Conservation (phyloP, 2,888 invertebrate species). For the Crossocerus cetratus region DNA sequence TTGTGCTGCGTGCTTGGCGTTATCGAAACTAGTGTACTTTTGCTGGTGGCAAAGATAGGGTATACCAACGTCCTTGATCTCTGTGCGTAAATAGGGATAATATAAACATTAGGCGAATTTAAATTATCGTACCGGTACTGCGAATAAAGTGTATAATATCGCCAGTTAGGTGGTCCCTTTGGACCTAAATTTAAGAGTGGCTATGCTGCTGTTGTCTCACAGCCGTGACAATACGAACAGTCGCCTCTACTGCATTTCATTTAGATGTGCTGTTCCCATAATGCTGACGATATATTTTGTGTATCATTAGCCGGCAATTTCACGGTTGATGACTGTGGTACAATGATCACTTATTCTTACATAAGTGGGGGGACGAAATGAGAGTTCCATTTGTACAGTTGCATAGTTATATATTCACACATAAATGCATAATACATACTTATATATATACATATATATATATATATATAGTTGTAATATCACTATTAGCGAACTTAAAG, state of each 20-base stretch:
- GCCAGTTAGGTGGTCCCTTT: too few relatives aligned
- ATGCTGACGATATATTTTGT: slow-evolving; percentile 61
- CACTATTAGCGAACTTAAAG: slow-evolving; percentile 53
- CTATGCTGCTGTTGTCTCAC: neutral
- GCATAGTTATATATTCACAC: slow-evolving; percentile 63
- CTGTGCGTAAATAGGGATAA: too few relatives aligned
- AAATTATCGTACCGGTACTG: too few relatives aligned
- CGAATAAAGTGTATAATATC: too few relatives aligned
- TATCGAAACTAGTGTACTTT: too few relatives aligned
- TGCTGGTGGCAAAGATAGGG: too few relatives aligned
- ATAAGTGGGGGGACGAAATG: slow-evolving; percentile 57
- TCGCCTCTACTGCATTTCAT: slow-evolving; percentile 1
- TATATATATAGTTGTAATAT: slow-evolving; percentile 53
- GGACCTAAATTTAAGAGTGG: neutral
- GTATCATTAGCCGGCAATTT: slow-evolving; percentile 46
- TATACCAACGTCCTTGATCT: too few relatives aligned
- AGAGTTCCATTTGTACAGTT: slow-evolving; percentile 72
- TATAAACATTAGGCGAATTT: too few relatives aligned
- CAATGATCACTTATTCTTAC: slow-evolving; percentile 50
- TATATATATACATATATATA: slow-evolving; percentile 32
- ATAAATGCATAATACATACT: slow-evolving; percentile 63
- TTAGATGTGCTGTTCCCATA: slow-evolving; percentile 45
- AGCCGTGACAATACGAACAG: neutral
- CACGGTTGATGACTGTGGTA: slow-evolving; percentile 45
- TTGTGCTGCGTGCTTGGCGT: neutral